These are phyloP conservation scores for Artemisiospiza belli DNA, from an alignment of 2,113 vertebrate genomes.

Conservation along the genomic window DNA sequence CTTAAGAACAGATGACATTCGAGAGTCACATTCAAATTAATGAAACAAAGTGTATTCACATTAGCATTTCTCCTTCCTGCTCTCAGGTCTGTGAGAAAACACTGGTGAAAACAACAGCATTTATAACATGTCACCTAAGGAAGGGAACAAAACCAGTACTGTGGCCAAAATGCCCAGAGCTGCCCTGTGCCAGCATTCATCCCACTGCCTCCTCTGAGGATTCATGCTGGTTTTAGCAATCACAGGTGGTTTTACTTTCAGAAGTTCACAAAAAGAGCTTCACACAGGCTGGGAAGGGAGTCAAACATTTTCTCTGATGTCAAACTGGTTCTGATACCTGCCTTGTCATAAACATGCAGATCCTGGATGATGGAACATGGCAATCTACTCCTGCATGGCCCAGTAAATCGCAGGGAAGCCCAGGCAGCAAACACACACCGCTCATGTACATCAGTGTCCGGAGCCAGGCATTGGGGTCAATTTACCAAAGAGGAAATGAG, in stretches of 20 bases:
- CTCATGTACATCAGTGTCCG: rapidly evolving
- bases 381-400: not conserved
- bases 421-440: rapidly evolving
- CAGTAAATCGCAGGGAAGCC: not conserved
- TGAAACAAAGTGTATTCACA: not conserved
- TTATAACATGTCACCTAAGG: rapidly evolving
- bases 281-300: not conserved
- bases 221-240: rapidly evolving
- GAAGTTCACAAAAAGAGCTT: not conserved
- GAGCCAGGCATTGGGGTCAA: rapidly evolving
- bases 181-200: not conserved
- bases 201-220: not conserved
- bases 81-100: not conserved
- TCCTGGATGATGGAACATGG: rapidly evolving
- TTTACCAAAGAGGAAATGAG: not conserved
- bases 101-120: not conserved
- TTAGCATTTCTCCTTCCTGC: not conserved
- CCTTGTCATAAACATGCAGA: not conserved
- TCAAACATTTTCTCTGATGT: not conserved
- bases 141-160: not conserved
- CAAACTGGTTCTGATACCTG: not conserved
- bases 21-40: not conserved
- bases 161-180: not conserved
- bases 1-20: not conserved
- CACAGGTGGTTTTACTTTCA: not conserved